Percentiles rank a stretch among this genome's conserved stretches.
phyloP scores from a whole-genome alignment of 2,888 invertebrate genomes.

The Gandaritis pyraliata region DNA sequence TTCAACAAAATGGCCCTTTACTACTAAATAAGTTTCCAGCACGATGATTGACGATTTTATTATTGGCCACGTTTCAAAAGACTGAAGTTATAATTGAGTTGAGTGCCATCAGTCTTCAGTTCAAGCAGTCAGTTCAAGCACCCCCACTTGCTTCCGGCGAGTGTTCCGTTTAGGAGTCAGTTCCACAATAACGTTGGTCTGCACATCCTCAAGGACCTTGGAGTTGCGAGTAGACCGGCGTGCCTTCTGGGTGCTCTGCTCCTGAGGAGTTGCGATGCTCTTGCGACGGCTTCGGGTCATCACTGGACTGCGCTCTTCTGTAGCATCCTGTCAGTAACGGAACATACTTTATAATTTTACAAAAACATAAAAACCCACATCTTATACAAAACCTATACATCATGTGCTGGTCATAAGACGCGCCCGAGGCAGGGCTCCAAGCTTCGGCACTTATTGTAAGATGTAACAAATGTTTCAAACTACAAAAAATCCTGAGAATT shows the following conservation, averaged over 20 bases:
- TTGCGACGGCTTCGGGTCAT: conserved; percentile 62
- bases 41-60: no score
- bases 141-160: conserved; percentile 42
- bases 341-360: no score
- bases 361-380: no score
- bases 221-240: conserved; percentile 40
- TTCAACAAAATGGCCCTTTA: no score
- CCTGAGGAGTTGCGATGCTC: conserved; percentile 48
- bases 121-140: conserved; percentile 9
- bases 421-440: no score
- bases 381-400: no score
- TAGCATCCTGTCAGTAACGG: conserved; percentile 53
- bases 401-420: no score
- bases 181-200: conserved; percentile 42
- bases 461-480: no score
- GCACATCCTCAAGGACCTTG: conserved; percentile 48
- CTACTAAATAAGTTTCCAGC: no score
- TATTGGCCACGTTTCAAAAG: no score
- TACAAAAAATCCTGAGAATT: no score
- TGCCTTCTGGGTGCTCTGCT: conserved; percentile 38
- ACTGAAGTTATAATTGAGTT: neutral
- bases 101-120: conserved; percentile 1
- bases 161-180: conserved; percentile 46
- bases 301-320: conserved; percentile 51
- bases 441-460: no score